These are phyloP conservation scores for Prunella fulvescens DNA, from an alignment of 2,113 vertebrate species.

Conservation along the genomic window DNA sequence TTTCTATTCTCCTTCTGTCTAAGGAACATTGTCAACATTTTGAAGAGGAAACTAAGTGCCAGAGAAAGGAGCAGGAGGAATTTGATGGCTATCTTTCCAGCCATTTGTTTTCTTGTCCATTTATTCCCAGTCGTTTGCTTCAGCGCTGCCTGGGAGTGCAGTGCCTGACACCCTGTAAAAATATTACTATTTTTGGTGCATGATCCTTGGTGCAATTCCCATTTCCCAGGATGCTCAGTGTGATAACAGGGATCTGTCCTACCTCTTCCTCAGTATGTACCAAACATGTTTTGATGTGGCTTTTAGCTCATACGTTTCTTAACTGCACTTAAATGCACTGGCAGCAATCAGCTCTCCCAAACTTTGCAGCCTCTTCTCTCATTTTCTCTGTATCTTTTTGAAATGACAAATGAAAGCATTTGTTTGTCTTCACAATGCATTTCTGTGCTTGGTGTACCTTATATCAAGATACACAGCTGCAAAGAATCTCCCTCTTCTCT, in stretches of 20 bases:
- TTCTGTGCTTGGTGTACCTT: not conserved
- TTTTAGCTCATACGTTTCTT: not conserved
- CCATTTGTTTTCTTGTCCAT: not conserved
- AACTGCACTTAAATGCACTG: not conserved
- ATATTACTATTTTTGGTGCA: not conserved
- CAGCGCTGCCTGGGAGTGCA: not conserved
- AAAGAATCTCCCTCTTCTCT: not conserved
- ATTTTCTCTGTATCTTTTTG: not conserved
- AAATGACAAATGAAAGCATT: not conserved
- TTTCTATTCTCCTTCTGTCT: constrained; percentile 9
- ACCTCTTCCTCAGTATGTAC: not conserved
- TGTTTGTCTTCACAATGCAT: not conserved
- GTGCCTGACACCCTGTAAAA: not conserved
- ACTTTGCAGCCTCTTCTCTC: not conserved
- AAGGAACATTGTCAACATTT: constrained; percentile 20
- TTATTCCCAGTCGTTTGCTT: not conserved
- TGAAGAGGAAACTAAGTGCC: not conserved
- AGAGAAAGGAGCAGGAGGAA: constrained; percentile 22
- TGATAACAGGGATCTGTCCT: not conserved
- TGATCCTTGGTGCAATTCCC: not conserved
- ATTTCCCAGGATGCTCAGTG: not conserved
- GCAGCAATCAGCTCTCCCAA: not conserved
- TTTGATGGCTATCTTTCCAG: constrained; percentile 42
- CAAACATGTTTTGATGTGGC: not conserved
- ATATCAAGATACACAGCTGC: not conserved